Base-by-base conservation (phyloP, 2,797 vertebrate species). In the Urocyon cinereoargenteus region DNA sequence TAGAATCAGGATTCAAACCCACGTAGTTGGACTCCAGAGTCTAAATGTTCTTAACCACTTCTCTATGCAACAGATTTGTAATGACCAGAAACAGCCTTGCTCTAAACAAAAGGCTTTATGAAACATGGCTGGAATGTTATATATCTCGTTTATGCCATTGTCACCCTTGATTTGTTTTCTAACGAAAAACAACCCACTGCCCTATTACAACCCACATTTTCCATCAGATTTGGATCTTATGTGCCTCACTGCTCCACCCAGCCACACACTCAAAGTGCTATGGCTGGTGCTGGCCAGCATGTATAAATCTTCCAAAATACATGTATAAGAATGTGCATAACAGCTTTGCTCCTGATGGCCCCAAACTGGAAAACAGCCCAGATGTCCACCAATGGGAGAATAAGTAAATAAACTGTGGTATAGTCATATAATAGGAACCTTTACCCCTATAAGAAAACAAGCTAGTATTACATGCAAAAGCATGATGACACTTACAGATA, bases 111-210 rank as follows among this genome's bases (percentile, higher is more conserved):
- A 88, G 70, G n/a, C 70, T 75, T 82, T 73, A 26, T 26, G 19
- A 96, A 93, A 86, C 26, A 45, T 40, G 34, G 83, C 31, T 21
- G 21, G 9, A 91, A 84, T 62, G n/a, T n/a, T 81, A 22, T 1
- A 3, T 36, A 57, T 10, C 45, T 21, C 57, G 3, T 24, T 24
- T 81, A 70, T 34, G 24, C 61, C 81, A 59, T 0, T 51, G 36
- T 82, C 66, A 78, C 16, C 64, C 34, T 77, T 62, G 6, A 19
- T 40, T n/a, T 72, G 68, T 61, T 78, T 87, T 49, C 85, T 87
- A 84, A 68, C 51, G 81, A 91, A 90, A 95, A 78, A 83, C 15
- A 77, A 86, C 55, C 84, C 61, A 31, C 55, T 57, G 59, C 51
- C 77, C 86, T 36, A 15, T 11, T 53, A 79, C 8, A 22, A 84